Conservation (phyloP, 1,140 invertebrate genomes). For the honey bee (Apis mellifera) region DNA sequence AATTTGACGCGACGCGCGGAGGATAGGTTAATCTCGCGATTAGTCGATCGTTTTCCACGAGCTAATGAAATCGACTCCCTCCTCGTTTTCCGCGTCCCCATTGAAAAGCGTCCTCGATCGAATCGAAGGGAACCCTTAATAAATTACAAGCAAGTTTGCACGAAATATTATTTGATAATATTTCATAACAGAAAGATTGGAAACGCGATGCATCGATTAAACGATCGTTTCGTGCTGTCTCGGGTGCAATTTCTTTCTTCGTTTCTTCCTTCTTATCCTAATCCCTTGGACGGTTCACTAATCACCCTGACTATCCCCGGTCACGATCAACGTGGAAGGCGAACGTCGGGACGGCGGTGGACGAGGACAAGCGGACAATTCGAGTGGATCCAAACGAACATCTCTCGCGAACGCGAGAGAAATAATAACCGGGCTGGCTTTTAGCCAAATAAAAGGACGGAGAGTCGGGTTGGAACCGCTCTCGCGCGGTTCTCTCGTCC, state of each 20-base stretch:
- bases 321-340: no score
- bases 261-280: no score
- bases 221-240: not conserved
- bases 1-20: not conserved
- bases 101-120: slow-evolving; percentile 14
- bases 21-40: not conserved
- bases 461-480: not conserved
- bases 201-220: not conserved
- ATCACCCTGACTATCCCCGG: no score
- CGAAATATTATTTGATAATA: slow-evolving; percentile 40
- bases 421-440: slow-evolving; percentile 73
- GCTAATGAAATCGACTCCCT: slow-evolving; percentile 23
- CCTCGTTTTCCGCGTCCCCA: not conserved
- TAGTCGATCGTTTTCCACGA: not conserved
- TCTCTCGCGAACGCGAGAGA: slow-evolving; percentile 66
- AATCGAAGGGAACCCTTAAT: slow-evolving; percentile 5
- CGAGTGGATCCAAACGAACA: slow-evolving; percentile 29
- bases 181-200: no score
- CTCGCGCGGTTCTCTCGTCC: slow-evolving; percentile 40
- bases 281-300: no score
- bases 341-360: not conserved
- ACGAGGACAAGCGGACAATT: not conserved
- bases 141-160: slow-evolving; percentile 17
- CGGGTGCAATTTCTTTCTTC: not conserved
- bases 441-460: slow-evolving; percentile 65